Base-by-base conservation (phyloP, 1,140 invertebrate species). In the Caenorhabditis latens region DNA sequence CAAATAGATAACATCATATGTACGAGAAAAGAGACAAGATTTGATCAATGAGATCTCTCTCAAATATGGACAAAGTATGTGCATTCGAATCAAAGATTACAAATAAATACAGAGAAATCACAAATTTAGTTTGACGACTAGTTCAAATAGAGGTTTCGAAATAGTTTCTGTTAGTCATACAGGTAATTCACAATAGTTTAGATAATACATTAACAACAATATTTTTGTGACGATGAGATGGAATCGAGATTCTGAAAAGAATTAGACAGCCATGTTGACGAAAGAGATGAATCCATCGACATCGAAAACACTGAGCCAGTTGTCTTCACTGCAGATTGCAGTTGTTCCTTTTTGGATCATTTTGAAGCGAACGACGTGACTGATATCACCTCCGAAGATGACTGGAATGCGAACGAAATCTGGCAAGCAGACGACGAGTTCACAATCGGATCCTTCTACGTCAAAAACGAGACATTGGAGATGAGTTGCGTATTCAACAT, bases 11-110 rank as follows among this genome's bases (percentile, higher is more conserved):
- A 13, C 16, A 13, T 13, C 50, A 58, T n/a, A 58, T 58, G n/a
- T 58, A 58, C 57, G n/a, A n/a, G 57, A n/a, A 58, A 58, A n/a
- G 57, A 58, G 57, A 58, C 16, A 58, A n/a, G n/a, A n/a, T 53
- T 53, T 0, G 50, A 53, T 53, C 50, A 53, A 13, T 13, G 9
- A 53, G 16, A 53, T 53, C 32, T 32, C 32, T 32, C 32, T 32
- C 32, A 16, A 16, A 53, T 53, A 16, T 53, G 9, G 50, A 53
- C 50, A 13, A 16, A 53, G 50, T 53, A 53, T 53, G 16, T 53
- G 32, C 32, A 32, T 32, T 32, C 32, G 32, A 32, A 32, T 32
- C 32, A 32, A 32, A 32, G 32, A 32, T 32, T 32, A 32, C 32
- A 32, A 32, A 32, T 32, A 32, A 32, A 32, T 32, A 32, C 32